Evolutionary conservation across 2,113 vertebrate species (phyloP).

Genomic region (Nerophis ophidion): DNA sequence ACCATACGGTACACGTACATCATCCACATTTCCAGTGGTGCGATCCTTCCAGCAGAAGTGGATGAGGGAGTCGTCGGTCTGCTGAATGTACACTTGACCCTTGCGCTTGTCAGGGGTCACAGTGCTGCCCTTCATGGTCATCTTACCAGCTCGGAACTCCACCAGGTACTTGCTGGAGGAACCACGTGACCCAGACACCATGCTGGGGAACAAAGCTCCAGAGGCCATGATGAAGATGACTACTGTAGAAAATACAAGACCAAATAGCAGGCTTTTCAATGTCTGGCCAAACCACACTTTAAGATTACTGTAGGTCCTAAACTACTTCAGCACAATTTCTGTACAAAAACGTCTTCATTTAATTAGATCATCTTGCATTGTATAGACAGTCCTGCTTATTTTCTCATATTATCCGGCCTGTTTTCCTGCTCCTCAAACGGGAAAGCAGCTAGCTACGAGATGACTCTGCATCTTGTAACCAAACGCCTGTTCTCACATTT

Average conservation of each 20-base stretch:
- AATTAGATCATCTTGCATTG: too few species aligned
- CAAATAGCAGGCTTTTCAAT: neutral
- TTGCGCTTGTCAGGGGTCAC: constrained; percentile 96
- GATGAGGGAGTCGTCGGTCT: constrained; percentile 93
- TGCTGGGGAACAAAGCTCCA: constrained; percentile 89
- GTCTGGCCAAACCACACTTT: neutral
- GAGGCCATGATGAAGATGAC: constrained; percentile 77
- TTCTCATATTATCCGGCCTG: neutral
- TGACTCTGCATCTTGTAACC: constrained; percentile 5
- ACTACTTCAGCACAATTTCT: too few species aligned
- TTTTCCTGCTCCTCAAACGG: neutral
- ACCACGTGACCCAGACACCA: constrained; percentile 89
- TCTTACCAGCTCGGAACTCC: constrained; percentile 95
- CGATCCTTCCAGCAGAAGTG: constrained; percentile 99
- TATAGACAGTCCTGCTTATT: neutral
- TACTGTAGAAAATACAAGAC: neutral
- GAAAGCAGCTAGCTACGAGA: neutral
- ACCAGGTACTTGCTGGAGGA: constrained; percentile 94
- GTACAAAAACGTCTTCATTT: too few species aligned
- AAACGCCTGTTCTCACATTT: neutral
- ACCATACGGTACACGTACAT: constrained; percentile 71
- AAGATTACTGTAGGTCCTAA: neutral
- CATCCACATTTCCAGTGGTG: constrained; percentile 85
- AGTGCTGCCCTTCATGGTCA: constrained; percentile 88
- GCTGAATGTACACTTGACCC: constrained; percentile 91